phyloP scores from a whole-genome alignment of 2,797 vertebrate genomes.

The Vespertilio murinus region DNA sequence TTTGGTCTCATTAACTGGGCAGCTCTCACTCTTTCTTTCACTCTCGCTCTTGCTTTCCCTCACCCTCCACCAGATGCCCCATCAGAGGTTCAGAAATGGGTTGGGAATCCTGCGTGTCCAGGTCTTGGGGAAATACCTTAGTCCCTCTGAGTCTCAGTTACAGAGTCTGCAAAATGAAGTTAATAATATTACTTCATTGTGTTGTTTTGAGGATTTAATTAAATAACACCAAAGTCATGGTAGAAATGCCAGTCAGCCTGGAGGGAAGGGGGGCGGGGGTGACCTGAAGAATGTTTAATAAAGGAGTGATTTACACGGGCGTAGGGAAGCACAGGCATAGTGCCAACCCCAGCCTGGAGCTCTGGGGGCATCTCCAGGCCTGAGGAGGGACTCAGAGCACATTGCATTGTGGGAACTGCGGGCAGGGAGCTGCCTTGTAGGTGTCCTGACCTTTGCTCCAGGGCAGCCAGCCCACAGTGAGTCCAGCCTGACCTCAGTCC shows the following conservation, averaged over 20 bases:
- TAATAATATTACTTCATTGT: not conserved
- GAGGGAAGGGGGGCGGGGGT: not conserved
- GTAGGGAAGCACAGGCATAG: not conserved
- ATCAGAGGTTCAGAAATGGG: not conserved
- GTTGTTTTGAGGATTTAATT: slow-evolving; percentile 2
- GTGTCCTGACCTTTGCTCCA: not conserved
- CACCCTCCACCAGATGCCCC: not conserved
- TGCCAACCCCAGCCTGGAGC: not conserved
- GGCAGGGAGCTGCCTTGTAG: not conserved
- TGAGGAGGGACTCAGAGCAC: not conserved
- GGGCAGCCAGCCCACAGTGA: not conserved
- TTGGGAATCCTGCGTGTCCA: not conserved
- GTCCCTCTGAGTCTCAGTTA: not conserved
- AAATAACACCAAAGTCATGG: not conserved
- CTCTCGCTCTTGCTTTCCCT: not conserved
- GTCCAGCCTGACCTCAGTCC: not conserved
- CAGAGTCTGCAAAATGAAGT: not conserved
- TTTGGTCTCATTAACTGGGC: not conserved
- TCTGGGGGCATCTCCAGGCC: not conserved
- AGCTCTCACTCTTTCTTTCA: not conserved
- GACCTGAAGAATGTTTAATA: not conserved
- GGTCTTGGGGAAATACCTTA: not conserved
- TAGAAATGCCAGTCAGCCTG: not conserved
- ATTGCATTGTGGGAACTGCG: not conserved
- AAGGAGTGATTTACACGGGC: not conserved